A percentile compares a stretch with the other conserved stretches of the same genome.
Evolutionary conservation across 1,140 invertebrate species (phyloP).

Genomic region (Phortica variegata): DNA sequence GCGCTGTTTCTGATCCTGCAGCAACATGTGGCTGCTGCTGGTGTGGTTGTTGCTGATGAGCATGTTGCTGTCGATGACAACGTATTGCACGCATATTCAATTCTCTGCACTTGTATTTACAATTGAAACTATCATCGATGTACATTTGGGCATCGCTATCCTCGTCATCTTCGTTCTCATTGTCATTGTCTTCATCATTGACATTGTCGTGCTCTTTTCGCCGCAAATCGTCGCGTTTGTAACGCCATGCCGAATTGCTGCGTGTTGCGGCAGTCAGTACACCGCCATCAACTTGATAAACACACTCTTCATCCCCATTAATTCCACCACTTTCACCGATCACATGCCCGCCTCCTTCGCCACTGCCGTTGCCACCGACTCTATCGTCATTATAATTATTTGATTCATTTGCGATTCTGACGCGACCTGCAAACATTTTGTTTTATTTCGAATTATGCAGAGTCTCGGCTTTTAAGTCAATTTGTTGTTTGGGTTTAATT

Average conservation of each 20-base stretch:
- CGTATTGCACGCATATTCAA: slow-evolving; percentile 51
- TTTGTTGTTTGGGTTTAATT: too few relatives aligned
- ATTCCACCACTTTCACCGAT: slow-evolving; percentile 7
- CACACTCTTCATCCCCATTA: slow-evolving; percentile 11
- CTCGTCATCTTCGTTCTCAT: slow-evolving; percentile 9
- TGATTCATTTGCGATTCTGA: slow-evolving; percentile 8
- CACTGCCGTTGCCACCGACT: neutral
- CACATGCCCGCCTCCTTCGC: neutral
- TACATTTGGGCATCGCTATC: slow-evolving; percentile 27
- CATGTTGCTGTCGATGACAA: slow-evolving; percentile 39
- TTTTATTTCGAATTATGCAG: slow-evolving; percentile 53
- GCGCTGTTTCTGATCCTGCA: slow-evolving; percentile 13
- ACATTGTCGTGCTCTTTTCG: neutral
- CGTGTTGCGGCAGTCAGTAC: neutral
- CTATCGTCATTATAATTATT: neutral
- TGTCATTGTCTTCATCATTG: slow-evolving; percentile 25
- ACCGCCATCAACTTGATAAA: slow-evolving; percentile 11
- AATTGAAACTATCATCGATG: slow-evolving; percentile 39
- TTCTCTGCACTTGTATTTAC: slow-evolving; percentile 50
- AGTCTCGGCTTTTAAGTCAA: slow-evolving; percentile 25
- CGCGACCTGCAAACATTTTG: slow-evolving; percentile 55
- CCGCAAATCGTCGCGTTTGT: too few relatives aligned
- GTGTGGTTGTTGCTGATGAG: slow-evolving; percentile 17
- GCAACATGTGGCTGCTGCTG: slow-evolving; percentile 16
- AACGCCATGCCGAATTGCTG: neutral